Percentiles rank a stretch among this genome's conserved stretches.
Evolutionary conservation across 2,113 vertebrate genomes (phyloP).

Genomic region (Lamprotornis superbus): DNA sequence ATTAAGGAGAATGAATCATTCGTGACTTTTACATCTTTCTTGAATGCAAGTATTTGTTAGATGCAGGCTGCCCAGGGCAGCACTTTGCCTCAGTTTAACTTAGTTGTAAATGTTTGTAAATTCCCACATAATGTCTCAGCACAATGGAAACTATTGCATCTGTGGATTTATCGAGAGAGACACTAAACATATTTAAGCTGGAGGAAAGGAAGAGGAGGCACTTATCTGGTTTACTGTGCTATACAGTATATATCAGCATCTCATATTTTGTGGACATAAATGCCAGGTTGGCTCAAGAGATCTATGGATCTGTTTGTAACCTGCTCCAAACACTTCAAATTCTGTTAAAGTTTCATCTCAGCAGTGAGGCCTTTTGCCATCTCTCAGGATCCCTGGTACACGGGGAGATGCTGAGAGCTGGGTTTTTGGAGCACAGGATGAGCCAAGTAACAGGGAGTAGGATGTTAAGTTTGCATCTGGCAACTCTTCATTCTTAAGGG

Average conservation of each 20-base stretch:
- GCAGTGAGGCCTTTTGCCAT: not conserved
- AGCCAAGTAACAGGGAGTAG: not conserved
- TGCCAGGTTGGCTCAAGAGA: conserved; percentile 46
- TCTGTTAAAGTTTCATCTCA: not conserved
- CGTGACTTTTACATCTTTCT: conserved; percentile 19
- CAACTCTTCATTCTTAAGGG: not conserved
- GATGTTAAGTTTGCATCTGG: not conserved
- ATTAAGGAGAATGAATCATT: conserved; percentile 61
- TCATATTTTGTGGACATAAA: conserved; percentile 55
- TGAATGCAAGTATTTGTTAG: not conserved
- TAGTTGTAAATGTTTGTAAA: conserved; percentile 53
- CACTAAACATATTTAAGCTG: conserved; percentile 50
- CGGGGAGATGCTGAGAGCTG: not conserved
- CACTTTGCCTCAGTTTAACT: conserved; percentile 32
- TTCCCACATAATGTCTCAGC: not conserved
- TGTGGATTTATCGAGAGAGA: conserved; percentile 49
- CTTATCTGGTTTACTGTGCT: conserved; percentile 44
- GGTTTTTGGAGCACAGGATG: not conserved
- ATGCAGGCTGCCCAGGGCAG: not conserved
- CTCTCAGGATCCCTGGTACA: not conserved
- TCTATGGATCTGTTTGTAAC: conserved; percentile 1
- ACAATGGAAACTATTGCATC: not conserved
- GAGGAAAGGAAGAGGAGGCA: conserved; percentile 33
- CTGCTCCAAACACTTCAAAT: not conserved
- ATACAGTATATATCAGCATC: conserved; percentile 4